phyloP scores from a whole-genome alignment of 2,888 invertebrate species.

The Diarsia mendica region DNA sequence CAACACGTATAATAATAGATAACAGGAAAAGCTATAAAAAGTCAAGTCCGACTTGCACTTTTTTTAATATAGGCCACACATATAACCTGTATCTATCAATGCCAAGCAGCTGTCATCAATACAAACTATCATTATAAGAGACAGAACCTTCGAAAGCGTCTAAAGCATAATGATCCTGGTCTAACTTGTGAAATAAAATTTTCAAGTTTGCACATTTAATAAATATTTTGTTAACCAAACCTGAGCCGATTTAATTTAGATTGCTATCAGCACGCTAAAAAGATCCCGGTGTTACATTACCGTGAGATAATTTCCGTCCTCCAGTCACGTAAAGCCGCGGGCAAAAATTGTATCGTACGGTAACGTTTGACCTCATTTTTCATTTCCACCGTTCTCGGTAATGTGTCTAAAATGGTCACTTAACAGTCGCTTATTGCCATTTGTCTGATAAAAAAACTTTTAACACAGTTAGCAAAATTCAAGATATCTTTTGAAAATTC shows the following conservation, averaged over 20 bases:
- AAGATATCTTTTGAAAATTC: slow-evolving; percentile 12
- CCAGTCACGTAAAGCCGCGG: background rate
- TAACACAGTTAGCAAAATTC: background rate
- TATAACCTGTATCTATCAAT: background rate
- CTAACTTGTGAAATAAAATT: background rate
- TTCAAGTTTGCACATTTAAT: background rate
- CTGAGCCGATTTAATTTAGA: background rate
- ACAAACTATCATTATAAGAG: background rate
- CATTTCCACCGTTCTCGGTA: background rate
- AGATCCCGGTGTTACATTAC: background rate
- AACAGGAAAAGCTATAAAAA: no score
- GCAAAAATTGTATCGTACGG: background rate
- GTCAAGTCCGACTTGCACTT: no score
- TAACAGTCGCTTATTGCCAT: background rate
- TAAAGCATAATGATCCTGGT: background rate
- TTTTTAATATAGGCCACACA: background rate
- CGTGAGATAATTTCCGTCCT: background rate
- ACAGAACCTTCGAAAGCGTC: background rate
- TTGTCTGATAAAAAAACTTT: slow-evolving; percentile 27
- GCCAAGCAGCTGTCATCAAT: background rate
- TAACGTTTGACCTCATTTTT: background rate
- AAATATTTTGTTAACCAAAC: background rate
- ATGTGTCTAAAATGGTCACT: slow-evolving; percentile 11
- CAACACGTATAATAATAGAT: no score
- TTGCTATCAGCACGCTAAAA: background rate